Evolutionary conservation across 2,113 vertebrate species (phyloP).

Genomic region (Carettochelys insculpta): DNA sequence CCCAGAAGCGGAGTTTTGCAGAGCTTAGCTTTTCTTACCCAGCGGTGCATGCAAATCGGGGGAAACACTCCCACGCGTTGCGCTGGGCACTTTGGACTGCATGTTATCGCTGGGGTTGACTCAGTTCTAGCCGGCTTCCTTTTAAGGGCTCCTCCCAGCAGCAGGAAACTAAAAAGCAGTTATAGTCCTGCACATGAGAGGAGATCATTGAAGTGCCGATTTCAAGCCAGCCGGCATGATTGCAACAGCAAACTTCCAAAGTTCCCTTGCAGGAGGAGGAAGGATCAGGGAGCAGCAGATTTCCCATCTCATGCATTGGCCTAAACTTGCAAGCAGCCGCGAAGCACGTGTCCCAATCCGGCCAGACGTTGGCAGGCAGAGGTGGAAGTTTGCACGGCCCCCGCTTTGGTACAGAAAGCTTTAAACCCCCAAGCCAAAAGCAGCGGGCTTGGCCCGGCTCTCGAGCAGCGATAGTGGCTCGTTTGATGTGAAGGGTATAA

Average conservation of each 20-base stretch:
- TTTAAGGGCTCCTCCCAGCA: not conserved
- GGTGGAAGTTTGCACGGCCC: not conserved
- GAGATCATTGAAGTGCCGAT: not conserved
- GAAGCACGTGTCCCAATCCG: not conserved
- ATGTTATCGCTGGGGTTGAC: not conserved
- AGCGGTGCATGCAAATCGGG: not conserved
- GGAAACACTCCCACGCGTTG: not conserved
- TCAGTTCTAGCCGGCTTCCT: slow-evolving; percentile 9
- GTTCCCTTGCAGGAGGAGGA: too few species aligned
- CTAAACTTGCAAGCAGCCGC: not conserved
- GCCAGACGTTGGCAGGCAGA: not conserved
- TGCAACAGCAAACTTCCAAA: not conserved
- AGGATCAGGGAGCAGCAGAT: too few species aligned
- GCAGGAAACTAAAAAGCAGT: not conserved
- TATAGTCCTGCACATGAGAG: not conserved
- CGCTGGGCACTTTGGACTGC: not conserved
- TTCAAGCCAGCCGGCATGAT: not conserved
- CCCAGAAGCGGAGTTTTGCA: not conserved
- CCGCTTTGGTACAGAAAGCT: not conserved
- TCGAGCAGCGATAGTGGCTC: not conserved
- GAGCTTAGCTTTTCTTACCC: not conserved
- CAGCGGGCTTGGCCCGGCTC: not conserved
- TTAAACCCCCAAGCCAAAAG: not conserved
- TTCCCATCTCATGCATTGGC: not conserved
- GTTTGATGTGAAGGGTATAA: slow-evolving; percentile 19